A percentile compares a stretch with the other conserved stretches of the same genome.
Evolutionary conservation across 2,113 vertebrate species (phyloP).

Genomic region (Nymphicus hollandicus): DNA sequence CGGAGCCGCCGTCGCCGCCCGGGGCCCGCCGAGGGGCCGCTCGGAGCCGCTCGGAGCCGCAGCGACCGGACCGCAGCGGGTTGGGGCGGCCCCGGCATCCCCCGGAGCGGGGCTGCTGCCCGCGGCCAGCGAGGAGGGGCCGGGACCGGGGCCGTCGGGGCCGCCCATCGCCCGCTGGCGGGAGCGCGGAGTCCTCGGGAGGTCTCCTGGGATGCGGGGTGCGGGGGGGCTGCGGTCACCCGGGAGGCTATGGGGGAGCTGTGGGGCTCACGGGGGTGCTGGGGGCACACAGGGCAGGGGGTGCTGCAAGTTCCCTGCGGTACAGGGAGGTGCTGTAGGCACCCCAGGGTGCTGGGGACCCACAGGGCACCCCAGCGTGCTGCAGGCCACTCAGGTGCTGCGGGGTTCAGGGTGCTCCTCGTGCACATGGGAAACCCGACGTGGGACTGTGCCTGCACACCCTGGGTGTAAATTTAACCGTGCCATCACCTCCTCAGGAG

Average conservation of each 20-base stretch:
- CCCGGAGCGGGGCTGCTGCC: background rate
- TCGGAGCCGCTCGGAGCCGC: background rate
- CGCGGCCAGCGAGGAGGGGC: background rate
- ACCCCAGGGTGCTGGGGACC: background rate
- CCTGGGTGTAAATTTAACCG: background rate
- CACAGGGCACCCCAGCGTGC: background rate
- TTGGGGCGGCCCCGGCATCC: background rate
- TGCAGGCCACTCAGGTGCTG: background rate
- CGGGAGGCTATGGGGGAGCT: background rate
- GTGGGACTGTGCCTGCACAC: rapidly evolving
- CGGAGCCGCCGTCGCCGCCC: background rate
- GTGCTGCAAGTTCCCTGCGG: background rate
- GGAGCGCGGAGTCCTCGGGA: no score
- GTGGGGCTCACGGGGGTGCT: no score
- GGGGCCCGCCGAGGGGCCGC: background rate
- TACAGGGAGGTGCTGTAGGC: background rate
- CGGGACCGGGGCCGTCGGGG: background rate
- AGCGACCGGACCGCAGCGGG: background rate
- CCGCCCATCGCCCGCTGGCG: background rate
- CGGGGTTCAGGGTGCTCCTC: background rate
- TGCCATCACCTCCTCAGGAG: background rate
- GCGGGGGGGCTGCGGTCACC: background rate
- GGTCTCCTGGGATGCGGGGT: background rate
- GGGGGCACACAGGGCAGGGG: background rate
- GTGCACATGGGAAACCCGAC: rapidly evolving